phyloP scores from a whole-genome alignment of 2,888 invertebrate species.

The Phyto melanocephala region DNA sequence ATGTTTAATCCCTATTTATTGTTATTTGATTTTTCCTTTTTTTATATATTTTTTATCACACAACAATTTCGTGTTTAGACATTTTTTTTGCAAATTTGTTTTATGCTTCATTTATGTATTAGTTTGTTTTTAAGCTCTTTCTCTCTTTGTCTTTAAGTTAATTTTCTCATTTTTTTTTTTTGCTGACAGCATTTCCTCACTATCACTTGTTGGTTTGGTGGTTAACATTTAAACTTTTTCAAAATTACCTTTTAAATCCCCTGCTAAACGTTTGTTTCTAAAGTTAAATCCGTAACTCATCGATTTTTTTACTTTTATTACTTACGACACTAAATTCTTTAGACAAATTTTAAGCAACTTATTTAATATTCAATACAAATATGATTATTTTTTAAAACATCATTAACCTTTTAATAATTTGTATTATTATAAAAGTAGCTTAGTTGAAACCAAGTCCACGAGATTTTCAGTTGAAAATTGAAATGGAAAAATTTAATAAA shows the following conservation, averaged over 20 bases:
- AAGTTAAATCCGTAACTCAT: too few species aligned
- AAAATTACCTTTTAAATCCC: not conserved
- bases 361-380: too few species aligned
- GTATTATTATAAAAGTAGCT: too few species aligned
- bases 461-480: too few species aligned
- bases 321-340: too few species aligned
- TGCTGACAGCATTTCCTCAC: constrained; percentile 57
- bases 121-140: not conserved
- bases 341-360: too few species aligned
- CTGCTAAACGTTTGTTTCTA: too few species aligned
- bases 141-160: not conserved
- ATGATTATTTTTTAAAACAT: too few species aligned
- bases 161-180: not conserved
- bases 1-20: not conserved
- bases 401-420: too few species aligned
- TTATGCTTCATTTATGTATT: not conserved
- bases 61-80: not conserved
- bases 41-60: not conserved
- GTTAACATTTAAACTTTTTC: constrained; percentile 36
- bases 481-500: too few species aligned
- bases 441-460: too few species aligned
- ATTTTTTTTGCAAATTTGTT: not conserved
- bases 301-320: too few species aligned
- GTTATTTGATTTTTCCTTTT: not conserved
- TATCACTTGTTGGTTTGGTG: constrained; percentile 52